Conservation (phyloP, 2,888 invertebrate species). For the Sphaerophoria rueppellii region DNA sequence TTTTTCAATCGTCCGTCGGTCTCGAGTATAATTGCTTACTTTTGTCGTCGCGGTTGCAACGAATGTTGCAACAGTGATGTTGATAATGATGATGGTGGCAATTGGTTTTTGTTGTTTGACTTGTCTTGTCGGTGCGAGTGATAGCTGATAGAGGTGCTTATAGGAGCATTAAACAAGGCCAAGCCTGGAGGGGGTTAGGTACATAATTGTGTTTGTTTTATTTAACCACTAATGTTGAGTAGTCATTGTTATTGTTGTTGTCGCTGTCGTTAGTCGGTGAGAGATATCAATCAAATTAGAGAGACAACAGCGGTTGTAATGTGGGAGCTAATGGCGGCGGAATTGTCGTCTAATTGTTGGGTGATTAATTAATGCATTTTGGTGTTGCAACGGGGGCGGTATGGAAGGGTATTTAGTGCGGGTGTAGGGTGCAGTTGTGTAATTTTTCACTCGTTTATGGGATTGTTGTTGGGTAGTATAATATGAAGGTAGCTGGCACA, state of each 20-base stretch:
- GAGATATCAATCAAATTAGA: conserved; percentile 71
- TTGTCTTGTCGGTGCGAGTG: conserved; percentile 30
- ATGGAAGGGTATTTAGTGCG: neutral
- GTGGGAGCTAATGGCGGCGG: conserved; percentile 20
- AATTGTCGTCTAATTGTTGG: conserved; percentile 52
- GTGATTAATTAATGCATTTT: conserved; percentile 57
- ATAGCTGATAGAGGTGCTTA: neutral
- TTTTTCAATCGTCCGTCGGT: neutral
- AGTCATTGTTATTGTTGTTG: conserved; percentile 2
- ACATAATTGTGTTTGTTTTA: conserved; percentile 61
- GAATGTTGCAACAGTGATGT: no score
- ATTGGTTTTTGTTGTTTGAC: conserved; percentile 63
- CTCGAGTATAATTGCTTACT: conserved; percentile 64
- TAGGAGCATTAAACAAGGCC: neutral
- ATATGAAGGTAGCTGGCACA: conserved; percentile 7
- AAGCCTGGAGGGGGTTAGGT: conserved; percentile 12
- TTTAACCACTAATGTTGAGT: conserved; percentile 9
- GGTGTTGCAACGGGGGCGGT: conserved; percentile 33
- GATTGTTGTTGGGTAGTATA: conserved; percentile 11
- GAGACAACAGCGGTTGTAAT: conserved; percentile 15
- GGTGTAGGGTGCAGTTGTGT: conserved; percentile 1
- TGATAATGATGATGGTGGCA: conserved; percentile 57
- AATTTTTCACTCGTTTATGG: conserved; percentile 45
- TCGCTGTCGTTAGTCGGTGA: conserved; percentile 38
- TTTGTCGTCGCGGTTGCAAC: conserved; percentile 28